Conservation (phyloP, 2,113 vertebrate species). For the Dissostichus mawsoni region DNA sequence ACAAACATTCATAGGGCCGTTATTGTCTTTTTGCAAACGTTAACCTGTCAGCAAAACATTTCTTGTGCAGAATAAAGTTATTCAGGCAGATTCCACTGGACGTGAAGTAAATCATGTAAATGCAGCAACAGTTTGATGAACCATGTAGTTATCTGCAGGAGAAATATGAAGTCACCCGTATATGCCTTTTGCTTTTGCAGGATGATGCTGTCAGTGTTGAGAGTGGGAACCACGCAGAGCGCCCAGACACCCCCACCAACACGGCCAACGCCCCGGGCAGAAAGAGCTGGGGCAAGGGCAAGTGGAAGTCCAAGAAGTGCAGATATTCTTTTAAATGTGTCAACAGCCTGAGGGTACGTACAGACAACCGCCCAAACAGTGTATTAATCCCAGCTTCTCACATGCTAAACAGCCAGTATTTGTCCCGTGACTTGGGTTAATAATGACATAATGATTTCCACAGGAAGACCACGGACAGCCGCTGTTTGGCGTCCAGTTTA, state of each 20-base stretch:
- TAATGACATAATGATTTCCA: background rate
- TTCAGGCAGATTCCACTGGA: background rate
- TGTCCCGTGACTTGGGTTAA: background rate
- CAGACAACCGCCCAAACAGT: no score
- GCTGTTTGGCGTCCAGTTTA: constrained; percentile 98
- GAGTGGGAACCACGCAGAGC: constrained; percentile 94
- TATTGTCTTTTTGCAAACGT: fast-evolving
- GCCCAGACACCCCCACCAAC: constrained; percentile 98
- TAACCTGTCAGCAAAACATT: background rate
- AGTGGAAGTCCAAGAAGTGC: constrained; percentile 99
- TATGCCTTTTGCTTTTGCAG: constrained; percentile 69
- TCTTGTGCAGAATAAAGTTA: background rate
- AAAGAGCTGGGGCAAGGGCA: constrained; percentile 99
- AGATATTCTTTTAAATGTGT: constrained; percentile 99
- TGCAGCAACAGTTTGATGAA: background rate
- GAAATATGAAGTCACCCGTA: no score
- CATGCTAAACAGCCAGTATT: background rate
- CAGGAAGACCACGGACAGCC: constrained; percentile 98
- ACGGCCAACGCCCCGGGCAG: constrained; percentile 95
- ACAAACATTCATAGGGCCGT: background rate
- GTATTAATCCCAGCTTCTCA: no score
- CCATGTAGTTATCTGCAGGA: background rate
- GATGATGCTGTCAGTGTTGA: constrained; percentile 96
- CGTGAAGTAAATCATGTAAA: background rate
- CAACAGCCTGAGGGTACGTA: constrained; percentile 94